These are phyloP conservation scores for Drosophila cardini DNA, from an alignment of 1,140 invertebrate genomes.

Conservation along the genomic window DNA sequence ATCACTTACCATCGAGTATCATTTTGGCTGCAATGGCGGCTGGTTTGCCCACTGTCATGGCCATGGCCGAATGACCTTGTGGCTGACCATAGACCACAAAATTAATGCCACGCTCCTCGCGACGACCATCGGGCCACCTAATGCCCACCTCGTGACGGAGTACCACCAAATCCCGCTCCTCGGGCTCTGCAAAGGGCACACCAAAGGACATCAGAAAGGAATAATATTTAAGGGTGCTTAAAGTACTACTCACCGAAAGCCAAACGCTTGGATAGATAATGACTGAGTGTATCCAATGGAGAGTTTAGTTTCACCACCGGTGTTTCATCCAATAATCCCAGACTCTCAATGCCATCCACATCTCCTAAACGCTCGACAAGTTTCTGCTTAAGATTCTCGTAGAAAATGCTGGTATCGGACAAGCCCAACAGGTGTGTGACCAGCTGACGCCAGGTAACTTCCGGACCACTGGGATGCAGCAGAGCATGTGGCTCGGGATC, in stretches of 20 bases:
- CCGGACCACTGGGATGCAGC: slow-evolving; percentile 97
- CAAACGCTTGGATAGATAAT: slow-evolving; percentile 95
- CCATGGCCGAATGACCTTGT: slow-evolving; percentile 97
- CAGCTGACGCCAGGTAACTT: slow-evolving; percentile 97
- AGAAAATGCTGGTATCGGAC: slow-evolving; percentile 94
- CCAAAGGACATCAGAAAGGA: background rate
- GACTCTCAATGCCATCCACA: slow-evolving; percentile 90
- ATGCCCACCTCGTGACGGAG: slow-evolving; percentile 97
- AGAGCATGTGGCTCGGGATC: slow-evolving; percentile 93
- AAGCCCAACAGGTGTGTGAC: slow-evolving; percentile 94
- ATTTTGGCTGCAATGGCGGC: slow-evolving; percentile 98
- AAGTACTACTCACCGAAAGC: slow-evolving; percentile 88
- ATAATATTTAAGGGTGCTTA: background rate
- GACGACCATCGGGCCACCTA: slow-evolving; percentile 94
- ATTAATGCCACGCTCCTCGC: slow-evolving; percentile 94
- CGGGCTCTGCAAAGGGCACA: slow-evolving; percentile 83
- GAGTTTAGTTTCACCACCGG: slow-evolving; percentile 92
- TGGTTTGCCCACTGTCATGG: slow-evolving; percentile 97
- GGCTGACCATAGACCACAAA: slow-evolving; percentile 96
- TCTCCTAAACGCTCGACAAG: slow-evolving; percentile 91
- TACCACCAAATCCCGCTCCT: slow-evolving; percentile 97
- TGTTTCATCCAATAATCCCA: slow-evolving; percentile 95
- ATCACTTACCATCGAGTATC: slow-evolving; percentile 92
- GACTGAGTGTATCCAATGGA: slow-evolving; percentile 96
- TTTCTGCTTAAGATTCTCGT: slow-evolving; percentile 95